Conservation (phyloP, 2,797 vertebrate genomes). For the Steatocranus sp. region DNA sequence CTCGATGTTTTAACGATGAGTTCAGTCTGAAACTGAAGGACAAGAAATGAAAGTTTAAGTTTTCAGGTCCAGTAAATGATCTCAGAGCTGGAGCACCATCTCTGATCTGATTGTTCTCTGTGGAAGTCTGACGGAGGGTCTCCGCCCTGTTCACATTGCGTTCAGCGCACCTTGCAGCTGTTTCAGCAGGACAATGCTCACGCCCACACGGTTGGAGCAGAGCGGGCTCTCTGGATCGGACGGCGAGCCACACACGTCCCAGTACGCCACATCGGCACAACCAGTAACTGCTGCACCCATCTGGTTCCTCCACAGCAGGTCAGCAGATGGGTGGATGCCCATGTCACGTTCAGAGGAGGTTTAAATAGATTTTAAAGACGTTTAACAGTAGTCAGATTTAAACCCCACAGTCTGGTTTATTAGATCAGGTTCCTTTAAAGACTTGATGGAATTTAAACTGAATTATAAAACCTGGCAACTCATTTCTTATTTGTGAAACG, state of each 20-base stretch:
- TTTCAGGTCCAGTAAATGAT: neutral
- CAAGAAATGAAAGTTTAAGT: neutral
- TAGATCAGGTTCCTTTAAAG: neutral
- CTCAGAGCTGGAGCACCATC: neutral
- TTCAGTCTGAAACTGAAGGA: neutral
- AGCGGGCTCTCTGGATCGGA: neutral
- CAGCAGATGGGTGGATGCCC: neutral
- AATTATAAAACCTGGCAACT: neutral
- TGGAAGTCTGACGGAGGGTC: neutral
- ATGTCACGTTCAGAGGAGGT: neutral
- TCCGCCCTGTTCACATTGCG: neutral
- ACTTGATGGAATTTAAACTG: neutral
- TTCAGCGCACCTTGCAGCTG: neutral
- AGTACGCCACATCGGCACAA: neutral
- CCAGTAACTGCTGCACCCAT: neutral
- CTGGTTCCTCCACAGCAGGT: neutral
- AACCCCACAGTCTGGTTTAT: neutral
- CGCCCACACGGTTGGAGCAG: neutral
- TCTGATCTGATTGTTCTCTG: neutral
- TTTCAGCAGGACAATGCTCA: neutral
- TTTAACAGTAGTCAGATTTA: neutral
- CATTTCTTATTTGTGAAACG: fast-evolving
- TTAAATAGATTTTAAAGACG: neutral
- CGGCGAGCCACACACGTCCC: neutral
- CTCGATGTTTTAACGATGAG: neutral